Conservation (phyloP, 1,140 invertebrate genomes). For the Choristoneura fumiferana region DNA sequence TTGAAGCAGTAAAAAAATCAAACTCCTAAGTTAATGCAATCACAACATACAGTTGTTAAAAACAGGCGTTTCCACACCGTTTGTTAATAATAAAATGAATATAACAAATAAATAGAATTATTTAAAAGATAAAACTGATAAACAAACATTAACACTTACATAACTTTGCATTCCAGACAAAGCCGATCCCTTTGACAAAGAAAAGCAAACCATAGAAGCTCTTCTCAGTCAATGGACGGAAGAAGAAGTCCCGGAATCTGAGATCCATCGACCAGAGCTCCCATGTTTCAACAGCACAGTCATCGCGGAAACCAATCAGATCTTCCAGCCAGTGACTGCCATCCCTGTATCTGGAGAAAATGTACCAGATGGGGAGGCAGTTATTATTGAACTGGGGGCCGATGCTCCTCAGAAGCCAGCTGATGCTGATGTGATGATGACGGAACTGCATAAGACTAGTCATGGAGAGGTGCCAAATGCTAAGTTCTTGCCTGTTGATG, state of each 20-base stretch:
- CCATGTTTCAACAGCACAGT: slow-evolving; percentile 60
- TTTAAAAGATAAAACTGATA: too few species aligned
- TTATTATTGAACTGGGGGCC: slow-evolving; percentile 54
- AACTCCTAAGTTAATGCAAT: too few species aligned
- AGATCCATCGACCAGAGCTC: slow-evolving; percentile 44
- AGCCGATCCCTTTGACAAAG: slow-evolving; percentile 60
- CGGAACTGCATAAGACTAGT: slow-evolving; percentile 35
- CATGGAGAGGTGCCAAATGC: slow-evolving; percentile 45
- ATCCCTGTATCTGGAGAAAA: slow-evolving; percentile 37
- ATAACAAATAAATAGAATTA: too few species aligned
- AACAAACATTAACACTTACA: too few species aligned
- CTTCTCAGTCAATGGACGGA: slow-evolving; percentile 72
- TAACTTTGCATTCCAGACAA: slow-evolving; percentile 44
- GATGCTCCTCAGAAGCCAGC: slow-evolving; percentile 10
- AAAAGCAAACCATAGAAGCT: slow-evolving; percentile 66
- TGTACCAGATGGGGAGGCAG: slow-evolving; percentile 46
- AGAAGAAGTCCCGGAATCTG: slow-evolving; percentile 65
- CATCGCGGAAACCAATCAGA: slow-evolving; percentile 60
- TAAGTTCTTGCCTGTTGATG: slow-evolving; percentile 64
- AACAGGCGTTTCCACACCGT: too few species aligned
- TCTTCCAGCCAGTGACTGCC: slow-evolving; percentile 59
- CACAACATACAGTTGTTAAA: too few species aligned
- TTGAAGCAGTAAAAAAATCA: too few species aligned
- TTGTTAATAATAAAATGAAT: too few species aligned
- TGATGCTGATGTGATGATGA: slow-evolving; percentile 43